Evolutionary conservation across 1,140 invertebrate species (phyloP), one percentile per base, ranked within the genome.

Genomic region (Conus ventricosus): DNA sequence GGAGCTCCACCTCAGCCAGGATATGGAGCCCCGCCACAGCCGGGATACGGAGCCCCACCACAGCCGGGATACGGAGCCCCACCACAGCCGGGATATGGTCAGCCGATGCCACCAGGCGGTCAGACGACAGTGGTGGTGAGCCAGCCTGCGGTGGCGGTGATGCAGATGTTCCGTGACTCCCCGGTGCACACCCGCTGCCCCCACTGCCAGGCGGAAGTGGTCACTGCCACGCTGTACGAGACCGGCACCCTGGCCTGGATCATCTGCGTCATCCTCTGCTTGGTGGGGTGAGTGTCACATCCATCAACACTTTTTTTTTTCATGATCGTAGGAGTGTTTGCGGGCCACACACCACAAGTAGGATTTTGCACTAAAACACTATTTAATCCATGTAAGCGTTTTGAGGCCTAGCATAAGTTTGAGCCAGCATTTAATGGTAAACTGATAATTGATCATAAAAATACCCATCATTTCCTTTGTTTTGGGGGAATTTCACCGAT

Each of bases 221-320:
- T 94, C 11, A 95, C 94, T n/a, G 92, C 86, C 15, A 93, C 92
- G 17, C 88, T 90, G 39, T 94, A 91, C 87, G 94, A 95, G 88
- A 93, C 92, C 84, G 94, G 94, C 76, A 93, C 93, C 15, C 91
- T 94, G 81, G 91, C 93, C 53, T 95, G 94, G 93, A 88, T 95
- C 76, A 90, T 94, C 25, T 94, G 94, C 67, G 85, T 91, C 67
- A 90, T 93, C 15, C 87, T 94, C 60, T 93, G 91, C 85, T 85
- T 93, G 27, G 91, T 94, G 84, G 94, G 93, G 94, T 94, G 91
- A 76, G 93, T 92, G 13, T 39, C 39, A 39, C 39, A 39, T 39
- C 39, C 39, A 39, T 39, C 39, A 39, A 39, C 39, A 39, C 39
- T 39, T 39, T 39, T 39, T 39, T 39, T 39, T 39, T 39, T 39